Conservation (phyloP, 2,797 vertebrate genomes). For the Dendrocincla fuliginosa region DNA sequence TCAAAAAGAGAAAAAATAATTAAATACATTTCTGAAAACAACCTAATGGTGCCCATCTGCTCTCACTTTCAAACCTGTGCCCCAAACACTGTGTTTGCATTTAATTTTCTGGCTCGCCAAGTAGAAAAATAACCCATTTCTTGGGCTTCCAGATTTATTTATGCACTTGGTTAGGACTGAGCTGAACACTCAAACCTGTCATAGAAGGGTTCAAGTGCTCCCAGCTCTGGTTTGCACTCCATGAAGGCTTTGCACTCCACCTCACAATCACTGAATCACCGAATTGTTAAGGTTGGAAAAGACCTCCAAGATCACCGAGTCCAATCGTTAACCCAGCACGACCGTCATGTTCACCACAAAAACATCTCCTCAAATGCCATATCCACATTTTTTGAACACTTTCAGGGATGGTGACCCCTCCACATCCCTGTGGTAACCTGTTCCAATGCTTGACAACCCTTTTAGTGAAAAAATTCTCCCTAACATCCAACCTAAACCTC, state of each 20-base stretch:
- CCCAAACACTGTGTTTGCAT: not conserved
- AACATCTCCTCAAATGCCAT: not conserved
- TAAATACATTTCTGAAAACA: not conserved
- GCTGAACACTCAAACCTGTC: not conserved
- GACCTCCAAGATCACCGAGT: not conserved
- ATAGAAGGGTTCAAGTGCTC: not conserved
- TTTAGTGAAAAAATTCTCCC: not conserved
- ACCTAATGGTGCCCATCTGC: not conserved
- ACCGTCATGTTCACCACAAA: not conserved
- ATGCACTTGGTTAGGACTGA: not conserved
- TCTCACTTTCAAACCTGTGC: not conserved
- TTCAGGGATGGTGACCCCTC: not conserved
- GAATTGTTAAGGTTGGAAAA: not conserved
- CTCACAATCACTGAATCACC: not conserved
- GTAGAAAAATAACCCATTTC: conserved; percentile 18
- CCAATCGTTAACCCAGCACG: not conserved
- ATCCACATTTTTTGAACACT: not conserved
- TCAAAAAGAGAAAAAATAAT: not conserved
- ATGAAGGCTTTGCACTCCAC: not conserved
- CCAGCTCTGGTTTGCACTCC: not conserved
- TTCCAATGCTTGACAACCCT: not conserved
- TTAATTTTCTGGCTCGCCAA: conserved; percentile 26
- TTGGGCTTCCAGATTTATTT: not conserved
- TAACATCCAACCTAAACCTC: not conserved
- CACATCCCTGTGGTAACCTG: not conserved